phyloP scores from a whole-genome alignment of 1,140 invertebrate genomes.

The Steinernema khuongi region DNA sequence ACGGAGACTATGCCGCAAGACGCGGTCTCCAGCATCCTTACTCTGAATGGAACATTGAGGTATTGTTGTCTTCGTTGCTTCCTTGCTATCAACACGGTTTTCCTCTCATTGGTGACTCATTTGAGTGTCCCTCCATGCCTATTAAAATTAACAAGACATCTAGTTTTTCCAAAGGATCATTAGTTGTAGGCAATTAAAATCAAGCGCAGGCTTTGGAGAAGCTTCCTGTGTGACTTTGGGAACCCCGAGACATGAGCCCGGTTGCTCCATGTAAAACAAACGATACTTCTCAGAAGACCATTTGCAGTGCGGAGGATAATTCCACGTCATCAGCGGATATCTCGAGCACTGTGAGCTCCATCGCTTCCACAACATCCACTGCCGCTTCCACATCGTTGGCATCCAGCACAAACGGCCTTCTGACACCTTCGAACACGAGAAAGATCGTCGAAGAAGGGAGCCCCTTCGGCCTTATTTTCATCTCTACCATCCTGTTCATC shows the following conservation, averaged over 20 bases:
- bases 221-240: no score
- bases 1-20: neutral
- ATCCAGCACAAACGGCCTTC: neutral
- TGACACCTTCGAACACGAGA: neutral
- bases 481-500: neutral
- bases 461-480: neutral
- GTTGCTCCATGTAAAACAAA: no score
- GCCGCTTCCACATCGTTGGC: neutral
- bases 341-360: neutral
- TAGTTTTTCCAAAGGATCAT: no score
- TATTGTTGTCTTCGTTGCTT: neutral
- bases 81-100: no score
- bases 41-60: neutral
- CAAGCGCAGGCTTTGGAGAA: no score
- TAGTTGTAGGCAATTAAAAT: no score
- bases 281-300: neutral
- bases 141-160: no score
- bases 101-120: no score
- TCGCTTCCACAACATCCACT: neutral
- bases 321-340: neutral
- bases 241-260: no score
- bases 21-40: neutral
- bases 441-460: neutral
- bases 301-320: neutral
- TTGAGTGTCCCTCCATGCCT: no score